Evolutionary conservation across 2,113 vertebrate species (phyloP).

Genomic region (Neolamprologus falcicula): DNA sequence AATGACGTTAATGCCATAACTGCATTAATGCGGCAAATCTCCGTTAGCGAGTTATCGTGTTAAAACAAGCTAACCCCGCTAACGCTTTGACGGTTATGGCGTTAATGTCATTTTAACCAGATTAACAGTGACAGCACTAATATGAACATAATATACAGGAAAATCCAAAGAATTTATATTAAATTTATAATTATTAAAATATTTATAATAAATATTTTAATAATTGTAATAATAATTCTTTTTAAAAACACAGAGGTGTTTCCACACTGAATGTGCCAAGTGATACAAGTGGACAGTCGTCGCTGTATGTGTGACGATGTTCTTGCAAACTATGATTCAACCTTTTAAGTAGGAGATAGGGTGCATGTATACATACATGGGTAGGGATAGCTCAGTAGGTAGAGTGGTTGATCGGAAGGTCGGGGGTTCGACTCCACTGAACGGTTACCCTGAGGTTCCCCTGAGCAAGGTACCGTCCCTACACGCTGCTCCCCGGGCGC

Average conservation of each 20-base stretch:
- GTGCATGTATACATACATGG: background rate
- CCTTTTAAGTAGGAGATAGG: background rate
- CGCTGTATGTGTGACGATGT: background rate
- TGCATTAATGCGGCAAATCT: background rate
- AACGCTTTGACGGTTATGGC: background rate
- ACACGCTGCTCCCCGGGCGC: too few relatives aligned
- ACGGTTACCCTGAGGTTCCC: accelerated
- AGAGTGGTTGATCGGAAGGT: too few relatives aligned
- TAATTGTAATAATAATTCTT: background rate
- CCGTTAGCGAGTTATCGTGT: background rate
- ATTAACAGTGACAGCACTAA: background rate
- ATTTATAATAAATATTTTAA: background rate
- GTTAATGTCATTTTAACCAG: background rate
- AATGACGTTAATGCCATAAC: background rate
- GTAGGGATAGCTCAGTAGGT: too few relatives aligned
- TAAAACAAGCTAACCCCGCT: background rate
- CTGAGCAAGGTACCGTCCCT: too few relatives aligned
- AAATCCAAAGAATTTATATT: background rate
- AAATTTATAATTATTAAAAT: background rate
- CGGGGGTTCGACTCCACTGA: too few relatives aligned
- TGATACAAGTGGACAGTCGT: background rate
- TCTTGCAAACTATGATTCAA: background rate
- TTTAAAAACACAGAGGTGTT: background rate
- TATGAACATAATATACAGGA: background rate
- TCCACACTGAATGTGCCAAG: background rate